These are phyloP conservation scores for Pelecanoides urinatrix DNA, from an alignment of 2,113 vertebrate genomes.

Conservation along the genomic window DNA sequence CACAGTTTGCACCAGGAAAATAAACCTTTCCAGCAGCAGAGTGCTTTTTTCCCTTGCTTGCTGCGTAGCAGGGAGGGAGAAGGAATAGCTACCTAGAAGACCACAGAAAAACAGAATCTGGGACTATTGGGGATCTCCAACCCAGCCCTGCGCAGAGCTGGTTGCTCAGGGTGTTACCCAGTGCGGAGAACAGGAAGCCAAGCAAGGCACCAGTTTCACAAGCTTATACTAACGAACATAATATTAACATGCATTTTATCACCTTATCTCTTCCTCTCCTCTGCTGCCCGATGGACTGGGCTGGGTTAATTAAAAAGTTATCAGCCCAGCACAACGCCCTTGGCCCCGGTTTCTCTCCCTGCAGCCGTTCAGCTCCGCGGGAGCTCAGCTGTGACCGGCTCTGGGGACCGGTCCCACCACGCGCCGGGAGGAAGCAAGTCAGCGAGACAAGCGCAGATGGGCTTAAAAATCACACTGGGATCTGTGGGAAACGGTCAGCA, in stretches of 20 bases:
- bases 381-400: not conserved
- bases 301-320: not conserved
- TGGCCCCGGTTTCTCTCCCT: not conserved
- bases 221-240: not conserved
- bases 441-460: not conserved
- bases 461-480: not conserved
- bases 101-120: rapidly evolving
- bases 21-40: not conserved
- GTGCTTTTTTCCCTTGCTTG: not conserved
- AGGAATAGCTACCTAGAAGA: not conserved
- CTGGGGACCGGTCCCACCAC: not conserved
- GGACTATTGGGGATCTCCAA: not conserved
- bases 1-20: not conserved
- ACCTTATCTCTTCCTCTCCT: not conserved
- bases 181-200: not conserved
- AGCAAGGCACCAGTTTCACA: not conserved
- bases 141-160: not conserved
- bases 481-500: not conserved
- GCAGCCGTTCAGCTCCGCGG: not conserved
- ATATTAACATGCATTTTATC: not conserved
- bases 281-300: not conserved
- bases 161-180: not conserved
- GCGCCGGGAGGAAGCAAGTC: not conserved
- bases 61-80: not conserved
- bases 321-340: not conserved